Conservation (phyloP, 2,888 invertebrate genomes). For the Hydroisotoma schaefferi region DNA sequence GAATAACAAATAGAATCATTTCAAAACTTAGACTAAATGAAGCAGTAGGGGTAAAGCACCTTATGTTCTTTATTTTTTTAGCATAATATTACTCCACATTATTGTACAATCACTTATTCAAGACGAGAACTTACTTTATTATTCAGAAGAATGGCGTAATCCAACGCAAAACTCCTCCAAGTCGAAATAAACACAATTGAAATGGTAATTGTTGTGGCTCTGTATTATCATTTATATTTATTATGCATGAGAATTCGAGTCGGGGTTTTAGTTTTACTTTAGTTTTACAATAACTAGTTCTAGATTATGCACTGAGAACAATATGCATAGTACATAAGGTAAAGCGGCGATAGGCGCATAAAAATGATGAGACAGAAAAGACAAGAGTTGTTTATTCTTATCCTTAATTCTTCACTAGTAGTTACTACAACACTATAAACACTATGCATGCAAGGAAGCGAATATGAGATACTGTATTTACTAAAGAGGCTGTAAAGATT, state of each 20-base stretch:
- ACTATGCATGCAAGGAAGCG: no score
- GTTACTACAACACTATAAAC: no score
- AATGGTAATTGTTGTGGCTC: conserved; percentile 11
- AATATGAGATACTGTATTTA: no score
- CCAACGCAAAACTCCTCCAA: background rate
- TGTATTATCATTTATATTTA: conserved; percentile 2
- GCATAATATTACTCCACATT: no score
- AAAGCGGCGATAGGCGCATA: no score
- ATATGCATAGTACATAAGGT: conserved; percentile 1
- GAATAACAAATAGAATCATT: background rate
- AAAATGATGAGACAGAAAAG: conserved; percentile 7
- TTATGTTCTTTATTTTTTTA: background rate
- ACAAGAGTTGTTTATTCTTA: no score
- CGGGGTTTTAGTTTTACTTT: no score
- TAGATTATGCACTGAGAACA: background rate
- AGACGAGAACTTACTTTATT: background rate
- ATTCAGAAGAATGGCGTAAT: background rate
- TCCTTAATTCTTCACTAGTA: no score
- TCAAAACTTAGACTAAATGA: background rate
- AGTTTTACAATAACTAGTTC: no score
- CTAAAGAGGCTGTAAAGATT: background rate
- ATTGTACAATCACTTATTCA: background rate
- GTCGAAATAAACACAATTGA: conserved; percentile 12
- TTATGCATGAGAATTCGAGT: background rate
- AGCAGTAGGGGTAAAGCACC: background rate